A percentile compares a stretch with the other conserved stretches of the same genome.
Conservation (phyloP, 2,797 vertebrate genomes). For the Phataginus tetradactyla region DNA sequence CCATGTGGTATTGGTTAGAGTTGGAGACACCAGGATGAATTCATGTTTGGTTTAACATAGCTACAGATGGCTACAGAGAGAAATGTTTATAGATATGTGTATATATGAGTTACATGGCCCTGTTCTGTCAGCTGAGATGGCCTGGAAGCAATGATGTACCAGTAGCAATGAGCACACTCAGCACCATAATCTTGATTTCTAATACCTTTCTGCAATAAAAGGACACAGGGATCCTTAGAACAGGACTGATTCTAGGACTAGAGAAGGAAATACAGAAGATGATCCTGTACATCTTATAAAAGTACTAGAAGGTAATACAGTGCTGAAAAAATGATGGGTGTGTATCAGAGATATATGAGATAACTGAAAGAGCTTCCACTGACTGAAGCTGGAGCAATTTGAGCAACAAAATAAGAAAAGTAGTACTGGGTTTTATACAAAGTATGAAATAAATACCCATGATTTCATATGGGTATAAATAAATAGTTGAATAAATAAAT, state of each 20-base stretch:
- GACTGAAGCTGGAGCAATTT: not conserved
- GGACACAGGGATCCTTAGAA: not conserved
- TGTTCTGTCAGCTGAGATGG: not conserved
- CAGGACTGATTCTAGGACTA: not conserved
- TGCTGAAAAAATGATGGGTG: not conserved
- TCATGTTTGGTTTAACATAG: not conserved
- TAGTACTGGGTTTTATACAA: not conserved
- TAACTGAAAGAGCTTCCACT: not conserved
- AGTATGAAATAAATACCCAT: not conserved
- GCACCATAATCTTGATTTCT: not conserved
- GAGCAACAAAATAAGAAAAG: not conserved
- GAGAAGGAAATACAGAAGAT: not conserved
- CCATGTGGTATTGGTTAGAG: not conserved
- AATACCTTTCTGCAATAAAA: not conserved
- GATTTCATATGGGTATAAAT: not conserved
- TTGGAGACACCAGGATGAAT: not conserved
- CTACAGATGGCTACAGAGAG: not conserved
- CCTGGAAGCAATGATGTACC: not conserved
- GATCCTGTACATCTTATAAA: not conserved
- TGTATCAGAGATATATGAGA: not conserved
- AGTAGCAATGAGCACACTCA: not conserved
- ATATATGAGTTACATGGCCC: too few relatives aligned
- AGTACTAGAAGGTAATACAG: not conserved
- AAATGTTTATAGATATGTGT: not conserved
- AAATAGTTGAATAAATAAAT: not conserved